Conservation (phyloP, 2,888 invertebrate genomes). For the Catocala sponsa region DNA sequence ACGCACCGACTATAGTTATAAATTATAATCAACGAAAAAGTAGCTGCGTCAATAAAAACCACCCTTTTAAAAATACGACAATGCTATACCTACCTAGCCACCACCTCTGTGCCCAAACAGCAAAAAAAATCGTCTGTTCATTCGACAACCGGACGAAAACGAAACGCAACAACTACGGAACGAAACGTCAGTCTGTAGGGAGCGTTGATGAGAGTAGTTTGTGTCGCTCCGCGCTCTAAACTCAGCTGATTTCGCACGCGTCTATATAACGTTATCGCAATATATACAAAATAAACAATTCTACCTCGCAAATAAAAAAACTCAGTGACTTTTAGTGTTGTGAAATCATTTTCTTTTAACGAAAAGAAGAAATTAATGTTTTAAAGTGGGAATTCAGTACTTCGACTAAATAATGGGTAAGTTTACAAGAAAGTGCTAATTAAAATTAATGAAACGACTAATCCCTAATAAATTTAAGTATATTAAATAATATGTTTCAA, state of each 20-base stretch:
- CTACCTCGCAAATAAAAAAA: slow-evolving; percentile 55
- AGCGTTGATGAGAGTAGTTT: slow-evolving; percentile 61
- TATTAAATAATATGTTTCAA: no score
- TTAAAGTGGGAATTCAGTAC: slow-evolving; percentile 54
- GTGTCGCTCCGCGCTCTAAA: slow-evolving; percentile 56
- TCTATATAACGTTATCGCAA: slow-evolving; percentile 59
- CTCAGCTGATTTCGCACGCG: slow-evolving; percentile 77
- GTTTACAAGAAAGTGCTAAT: slow-evolving; percentile 38
- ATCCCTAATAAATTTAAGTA: background rate
- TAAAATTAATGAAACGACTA: background rate
- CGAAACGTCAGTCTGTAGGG: slow-evolving; percentile 73
- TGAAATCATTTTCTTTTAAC: slow-evolving; percentile 46
- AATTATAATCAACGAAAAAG: slow-evolving; percentile 1
- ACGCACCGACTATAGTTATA: background rate
- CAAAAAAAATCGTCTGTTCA: slow-evolving; percentile 52
- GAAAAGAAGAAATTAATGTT: slow-evolving; percentile 43
- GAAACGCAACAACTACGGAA: slow-evolving; percentile 49
- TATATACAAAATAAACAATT: slow-evolving; percentile 50
- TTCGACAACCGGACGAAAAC: slow-evolving; percentile 56
- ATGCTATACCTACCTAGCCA: slow-evolving; percentile 46
- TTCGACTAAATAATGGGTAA: slow-evolving; percentile 69
- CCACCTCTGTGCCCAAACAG: slow-evolving; percentile 41
- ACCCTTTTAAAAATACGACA: slow-evolving; percentile 54
- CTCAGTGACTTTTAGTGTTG: slow-evolving; percentile 62
- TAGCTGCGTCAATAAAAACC: slow-evolving; percentile 40